These are phyloP conservation scores for Pterocles burchelli DNA, from an alignment of 2,113 vertebrate genomes.

Conservation along the genomic window DNA sequence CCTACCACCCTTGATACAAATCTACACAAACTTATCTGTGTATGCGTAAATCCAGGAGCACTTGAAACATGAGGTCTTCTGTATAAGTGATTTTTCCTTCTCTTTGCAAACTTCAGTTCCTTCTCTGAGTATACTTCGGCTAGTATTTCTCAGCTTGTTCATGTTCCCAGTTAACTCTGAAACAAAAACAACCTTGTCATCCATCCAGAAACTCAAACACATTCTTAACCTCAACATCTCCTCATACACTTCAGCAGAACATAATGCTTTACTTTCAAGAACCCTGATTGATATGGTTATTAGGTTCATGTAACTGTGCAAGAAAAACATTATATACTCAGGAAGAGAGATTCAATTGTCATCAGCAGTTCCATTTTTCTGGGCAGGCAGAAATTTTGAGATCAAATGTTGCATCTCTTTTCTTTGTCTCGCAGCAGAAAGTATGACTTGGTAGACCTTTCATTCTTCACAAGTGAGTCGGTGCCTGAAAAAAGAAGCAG, in stretches of 20 bases:
- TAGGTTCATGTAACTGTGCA: constrained; percentile 58
- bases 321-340: constrained; percentile 51
- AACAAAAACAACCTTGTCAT: constrained; percentile 57
- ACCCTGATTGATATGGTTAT: constrained; percentile 68
- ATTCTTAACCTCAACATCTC: constrained; percentile 57
- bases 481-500: constrained; percentile 20
- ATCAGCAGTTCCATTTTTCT: constrained; percentile 38
- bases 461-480: constrained; percentile 28
- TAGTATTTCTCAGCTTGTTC: constrained; percentile 17
- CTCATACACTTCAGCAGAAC: constrained; percentile 50
- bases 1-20: not conserved
- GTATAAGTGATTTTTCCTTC: constrained; percentile 4
- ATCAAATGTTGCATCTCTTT: constrained; percentile 63
- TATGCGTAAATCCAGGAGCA: not conserved
- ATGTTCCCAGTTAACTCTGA: constrained; percentile 29
- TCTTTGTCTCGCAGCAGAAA: constrained; percentile 31
- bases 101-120: constrained; percentile 5
- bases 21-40: not conserved
- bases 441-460: constrained; percentile 42
- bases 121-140: constrained; percentile 23
- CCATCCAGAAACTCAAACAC: constrained; percentile 55
- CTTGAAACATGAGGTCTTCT: constrained; percentile 30
- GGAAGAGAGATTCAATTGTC: constrained; percentile 51
- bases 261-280: constrained; percentile 56
- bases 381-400: constrained; percentile 49